A percentile compares a stretch with the other conserved stretches of the same genome.
These are phyloP conservation scores for Shinisaurus crocodilurus DNA, from an alignment of 2,113 vertebrate genomes.

Conservation along the genomic window DNA sequence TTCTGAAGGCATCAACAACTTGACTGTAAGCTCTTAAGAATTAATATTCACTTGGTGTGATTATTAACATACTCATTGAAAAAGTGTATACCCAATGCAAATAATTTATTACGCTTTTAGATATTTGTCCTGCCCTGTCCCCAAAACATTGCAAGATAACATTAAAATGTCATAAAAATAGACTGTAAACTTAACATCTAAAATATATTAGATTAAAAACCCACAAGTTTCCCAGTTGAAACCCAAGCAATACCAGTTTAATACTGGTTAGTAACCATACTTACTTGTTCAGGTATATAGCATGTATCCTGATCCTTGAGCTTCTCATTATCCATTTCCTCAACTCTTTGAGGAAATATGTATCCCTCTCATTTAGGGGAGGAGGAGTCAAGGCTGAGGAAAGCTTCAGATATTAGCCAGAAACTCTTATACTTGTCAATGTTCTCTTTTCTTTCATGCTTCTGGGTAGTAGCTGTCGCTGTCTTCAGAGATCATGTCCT, in stretches of 20 bases:
- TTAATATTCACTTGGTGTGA: neutral
- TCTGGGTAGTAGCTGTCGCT: neutral
- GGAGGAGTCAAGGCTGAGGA: neutral
- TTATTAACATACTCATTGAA: neutral
- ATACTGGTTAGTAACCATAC: neutral
- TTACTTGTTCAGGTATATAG: neutral
- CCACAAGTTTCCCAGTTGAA: neutral
- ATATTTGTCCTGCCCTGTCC: neutral
- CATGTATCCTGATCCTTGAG: neutral
- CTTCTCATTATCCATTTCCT: neutral
- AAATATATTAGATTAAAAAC: neutral
- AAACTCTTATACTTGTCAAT: neutral
- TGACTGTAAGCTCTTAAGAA: conserved; percentile 85
- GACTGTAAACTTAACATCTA: neutral
- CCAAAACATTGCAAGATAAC: neutral
- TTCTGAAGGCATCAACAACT: conserved; percentile 98
- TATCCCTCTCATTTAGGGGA: neutral
- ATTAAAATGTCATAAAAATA: neutral
- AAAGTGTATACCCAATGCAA: neutral
- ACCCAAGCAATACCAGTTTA: neutral
- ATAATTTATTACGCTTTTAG: neutral
- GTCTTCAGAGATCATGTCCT: neutral
- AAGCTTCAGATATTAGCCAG: neutral
- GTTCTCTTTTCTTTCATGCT: neutral
- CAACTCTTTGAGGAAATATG: neutral